These are phyloP conservation scores for Tethea ocularis DNA, from an alignment of 2,888 invertebrate genomes.

Conservation along the genomic window DNA sequence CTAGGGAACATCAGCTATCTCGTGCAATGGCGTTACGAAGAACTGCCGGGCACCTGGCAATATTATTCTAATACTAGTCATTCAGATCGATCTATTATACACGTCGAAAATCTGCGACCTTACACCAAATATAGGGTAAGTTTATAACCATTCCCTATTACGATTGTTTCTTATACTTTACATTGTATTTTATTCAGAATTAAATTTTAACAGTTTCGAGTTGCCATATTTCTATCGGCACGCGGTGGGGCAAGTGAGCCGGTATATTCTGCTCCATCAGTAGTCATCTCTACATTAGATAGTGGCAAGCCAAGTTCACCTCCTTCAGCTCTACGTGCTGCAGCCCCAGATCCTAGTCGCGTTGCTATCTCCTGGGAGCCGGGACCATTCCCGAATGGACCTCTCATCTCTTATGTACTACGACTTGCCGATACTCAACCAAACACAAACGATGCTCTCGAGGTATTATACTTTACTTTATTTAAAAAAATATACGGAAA, in stretches of 20 bases:
- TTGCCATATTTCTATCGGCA: conserved; percentile 90
- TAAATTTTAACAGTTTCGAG: conserved; percentile 88
- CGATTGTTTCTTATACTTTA: no score
- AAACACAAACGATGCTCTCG: conserved; percentile 85
- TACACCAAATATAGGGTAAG: conserved; percentile 94
- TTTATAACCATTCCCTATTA: conserved; percentile 32
- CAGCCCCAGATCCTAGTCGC: conserved; percentile 91
- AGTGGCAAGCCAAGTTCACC: conserved; percentile 90
- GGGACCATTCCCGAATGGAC: conserved; percentile 94
- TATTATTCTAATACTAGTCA: conserved; percentile 90
- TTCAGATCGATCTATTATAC: conserved; percentile 86
- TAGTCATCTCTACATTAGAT: conserved; percentile 89
- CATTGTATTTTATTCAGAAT: neutral
- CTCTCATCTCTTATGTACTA: conserved; percentile 93
- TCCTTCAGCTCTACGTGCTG: conserved; percentile 89
- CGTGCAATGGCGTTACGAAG: conserved; percentile 91
- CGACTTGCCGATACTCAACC: conserved; percentile 85
- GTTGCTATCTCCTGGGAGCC: conserved; percentile 95
- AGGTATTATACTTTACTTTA: conserved; percentile 72
- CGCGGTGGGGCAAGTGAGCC: conserved; percentile 87
- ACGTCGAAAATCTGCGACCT: conserved; percentile 91
- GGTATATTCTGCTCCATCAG: conserved; percentile 89
- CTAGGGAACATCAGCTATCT: conserved; percentile 84
- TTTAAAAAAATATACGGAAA: conserved; percentile 7
- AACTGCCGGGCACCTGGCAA: conserved; percentile 90